Evolutionary conservation across 2,888 invertebrate species (phyloP).

Genomic region (Ophraella communa): DNA sequence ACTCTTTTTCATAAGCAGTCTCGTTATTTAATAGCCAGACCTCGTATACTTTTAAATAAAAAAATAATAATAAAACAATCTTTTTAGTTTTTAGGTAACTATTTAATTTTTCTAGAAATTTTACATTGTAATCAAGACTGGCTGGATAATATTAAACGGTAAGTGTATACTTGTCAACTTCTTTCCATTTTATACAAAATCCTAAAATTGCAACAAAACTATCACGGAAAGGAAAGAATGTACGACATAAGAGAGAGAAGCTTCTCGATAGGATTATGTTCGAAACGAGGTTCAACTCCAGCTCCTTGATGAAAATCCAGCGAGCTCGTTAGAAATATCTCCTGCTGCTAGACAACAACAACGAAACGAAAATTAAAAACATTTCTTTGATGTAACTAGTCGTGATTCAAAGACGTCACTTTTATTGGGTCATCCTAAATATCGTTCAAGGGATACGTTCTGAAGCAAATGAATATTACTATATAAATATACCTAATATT

Average conservation of each 20-base stretch:
- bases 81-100: no score
- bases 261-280: conserved; percentile 21
- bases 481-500: no score
- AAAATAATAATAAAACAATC: no score
- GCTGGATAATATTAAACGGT: background rate
- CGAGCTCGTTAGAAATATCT: conserved; percentile 22
- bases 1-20: no score
- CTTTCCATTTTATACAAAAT: background rate
- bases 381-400: conserved; percentile 19
- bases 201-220: conserved; percentile 9
- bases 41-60: no score
- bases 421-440: background rate
- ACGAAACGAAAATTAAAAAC: conserved; percentile 28
- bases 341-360: conserved; percentile 24
- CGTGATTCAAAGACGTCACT: conserved; percentile 1
- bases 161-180: background rate
- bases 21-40: no score
- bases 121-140: no score
- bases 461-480: background rate
- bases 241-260: background rate
- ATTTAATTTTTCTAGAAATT: no score
- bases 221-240: background rate
- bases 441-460: background rate
- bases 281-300: conserved; percentile 15
- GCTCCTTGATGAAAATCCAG: conserved; percentile 24